Evolutionary conservation across 2,113 vertebrate genomes (phyloP), one percentile per base, ranked within the genome.

Genomic region (Pipa parva): DNA sequence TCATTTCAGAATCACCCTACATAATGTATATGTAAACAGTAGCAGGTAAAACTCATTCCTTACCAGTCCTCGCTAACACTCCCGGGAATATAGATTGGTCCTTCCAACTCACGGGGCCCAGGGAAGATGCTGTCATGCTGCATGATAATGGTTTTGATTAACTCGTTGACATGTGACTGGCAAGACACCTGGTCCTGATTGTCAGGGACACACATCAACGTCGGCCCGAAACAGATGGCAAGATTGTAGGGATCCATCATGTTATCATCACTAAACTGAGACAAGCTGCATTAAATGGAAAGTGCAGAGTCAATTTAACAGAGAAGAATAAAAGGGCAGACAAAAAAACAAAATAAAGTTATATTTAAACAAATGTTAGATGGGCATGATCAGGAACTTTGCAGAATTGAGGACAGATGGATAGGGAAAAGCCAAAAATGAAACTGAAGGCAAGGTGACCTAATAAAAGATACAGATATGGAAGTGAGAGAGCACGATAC

Each of bases 161-260:
- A 73, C 71, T 99, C 97, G 3, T 98, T 99, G 82, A 99, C 93
- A 15, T 99, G 97, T 49, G 97, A 95, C 85, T 99, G 96, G 86
- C 93, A 97, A 20, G 97, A 95, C 55, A 99, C 97, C 82, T 98
- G 97, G 84, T 99, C 97, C 0, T 96, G 87, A 49, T 92, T 92
- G 77, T 97, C 97, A 0, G 97, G 97, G 60, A 98, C 96, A 0
- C 93, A 95, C 96, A 99, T 97, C 73, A 99, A 89, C 0, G 97
- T 97, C 73, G 97, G 97, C 46, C 97, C 97, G 0, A 99, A 99
- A 79, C 96, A 98, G 87, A 97, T 99, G 84, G 97, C 97, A 72
- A 99, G 86, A 74, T 99, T 99, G 84, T 98, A 98, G 75, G 97
- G 96, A 82, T 99, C 97, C 97, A 99, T 99, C 97, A 99, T 99